Evolutionary conservation across 2,113 vertebrate species (phyloP).

Genomic region (Stictonetta naevosa): DNA sequence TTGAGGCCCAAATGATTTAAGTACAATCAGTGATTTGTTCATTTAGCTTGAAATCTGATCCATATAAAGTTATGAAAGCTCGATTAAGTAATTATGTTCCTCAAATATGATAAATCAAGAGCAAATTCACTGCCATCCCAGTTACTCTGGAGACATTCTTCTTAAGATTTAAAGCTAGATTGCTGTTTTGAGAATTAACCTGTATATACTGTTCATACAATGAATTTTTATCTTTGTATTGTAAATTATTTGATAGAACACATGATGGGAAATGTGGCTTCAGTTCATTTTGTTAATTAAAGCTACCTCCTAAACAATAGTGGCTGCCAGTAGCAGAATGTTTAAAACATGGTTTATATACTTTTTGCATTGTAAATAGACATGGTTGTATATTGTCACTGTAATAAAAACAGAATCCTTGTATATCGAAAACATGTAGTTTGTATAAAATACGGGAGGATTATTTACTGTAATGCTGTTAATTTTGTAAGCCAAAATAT

Average conservation of each 20-base stretch:
- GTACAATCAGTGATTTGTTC: background rate
- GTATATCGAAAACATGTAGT: conserved; percentile 86
- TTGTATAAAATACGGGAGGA: conserved; percentile 88
- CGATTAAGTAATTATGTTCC: conserved; percentile 32
- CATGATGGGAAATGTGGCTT: conserved; percentile 89
- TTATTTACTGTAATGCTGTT: conserved; percentile 91
- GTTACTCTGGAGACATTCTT: conserved; percentile 66
- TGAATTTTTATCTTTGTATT: conserved; percentile 82
- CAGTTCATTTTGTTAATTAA: conserved; percentile 88
- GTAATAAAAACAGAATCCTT: conserved; percentile 85
- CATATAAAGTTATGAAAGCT: background rate
- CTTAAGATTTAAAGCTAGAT: conserved; percentile 72
- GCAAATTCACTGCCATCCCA: conserved; percentile 73
- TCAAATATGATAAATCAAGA: conserved; percentile 55
- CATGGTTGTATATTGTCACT: conserved; percentile 87
- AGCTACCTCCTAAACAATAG: conserved; percentile 96
- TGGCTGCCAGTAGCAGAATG: conserved; percentile 89
- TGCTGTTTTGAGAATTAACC: conserved; percentile 79
- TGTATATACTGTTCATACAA: conserved; percentile 86
- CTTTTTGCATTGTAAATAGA: conserved; percentile 87
- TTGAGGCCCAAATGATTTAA: conserved; percentile 1
- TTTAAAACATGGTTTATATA: conserved; percentile 84
- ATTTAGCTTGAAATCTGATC: background rate
- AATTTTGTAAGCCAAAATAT: conserved; percentile 89
- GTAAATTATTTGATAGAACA: conserved; percentile 94